These are phyloP conservation scores for Remorina albescens DNA, from an alignment of 2,797 vertebrate genomes.

Conservation along the genomic window DNA sequence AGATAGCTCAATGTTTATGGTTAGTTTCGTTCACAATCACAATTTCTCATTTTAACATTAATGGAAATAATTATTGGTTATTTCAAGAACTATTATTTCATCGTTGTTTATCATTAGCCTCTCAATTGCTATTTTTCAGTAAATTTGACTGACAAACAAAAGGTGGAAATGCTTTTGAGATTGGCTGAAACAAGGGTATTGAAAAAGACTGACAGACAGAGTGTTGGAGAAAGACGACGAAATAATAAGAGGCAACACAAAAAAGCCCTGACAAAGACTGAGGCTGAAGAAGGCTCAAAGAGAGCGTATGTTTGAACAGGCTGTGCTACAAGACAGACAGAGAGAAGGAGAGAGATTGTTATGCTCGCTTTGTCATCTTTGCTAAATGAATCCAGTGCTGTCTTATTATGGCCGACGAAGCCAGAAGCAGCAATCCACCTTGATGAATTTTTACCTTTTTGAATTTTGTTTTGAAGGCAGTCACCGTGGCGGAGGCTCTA, in stretches of 20 bases:
- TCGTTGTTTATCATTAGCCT: too few species aligned
- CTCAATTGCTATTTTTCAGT: too few species aligned
- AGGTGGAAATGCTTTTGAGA: neutral
- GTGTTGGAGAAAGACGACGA: neutral
- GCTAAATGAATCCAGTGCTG: constrained; percentile 29
- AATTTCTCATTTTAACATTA: too few species aligned
- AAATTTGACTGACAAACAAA: too few species aligned
- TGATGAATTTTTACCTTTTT: constrained; percentile 18
- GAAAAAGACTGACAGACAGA: neutral
- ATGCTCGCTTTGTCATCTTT: constrained; percentile 30
- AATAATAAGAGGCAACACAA: neutral
- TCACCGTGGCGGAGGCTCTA: neutral
- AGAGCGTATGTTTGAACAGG: neutral
- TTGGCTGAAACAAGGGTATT: neutral
- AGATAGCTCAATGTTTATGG: too few species aligned
- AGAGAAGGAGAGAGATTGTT: constrained; percentile 12
- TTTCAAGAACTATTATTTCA: too few species aligned
- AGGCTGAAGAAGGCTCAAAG: neutral
- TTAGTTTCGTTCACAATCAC: too few species aligned
- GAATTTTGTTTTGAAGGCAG: constrained; percentile 14
- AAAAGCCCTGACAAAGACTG: neutral
- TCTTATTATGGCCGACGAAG: constrained; percentile 40
- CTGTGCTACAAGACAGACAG: neutral
- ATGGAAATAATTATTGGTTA: too few species aligned
- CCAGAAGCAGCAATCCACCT: constrained; percentile 27